These are phyloP conservation scores for Charina bottae DNA, from an alignment of 2,113 vertebrate genomes.

Conservation along the genomic window DNA sequence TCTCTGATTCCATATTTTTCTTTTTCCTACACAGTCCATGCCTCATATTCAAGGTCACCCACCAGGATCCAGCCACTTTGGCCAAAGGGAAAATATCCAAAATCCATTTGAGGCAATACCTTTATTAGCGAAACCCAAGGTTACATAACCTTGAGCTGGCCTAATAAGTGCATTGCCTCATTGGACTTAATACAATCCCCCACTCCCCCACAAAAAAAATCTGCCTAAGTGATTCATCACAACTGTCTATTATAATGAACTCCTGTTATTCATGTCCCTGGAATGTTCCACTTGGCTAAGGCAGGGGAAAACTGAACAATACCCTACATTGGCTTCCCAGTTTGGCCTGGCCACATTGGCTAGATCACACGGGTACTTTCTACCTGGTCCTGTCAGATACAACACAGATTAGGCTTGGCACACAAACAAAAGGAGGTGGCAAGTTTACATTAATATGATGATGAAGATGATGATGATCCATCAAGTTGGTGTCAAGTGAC, in stretches of 20 bases:
- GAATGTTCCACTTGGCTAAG: not conserved
- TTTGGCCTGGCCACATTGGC: not conserved
- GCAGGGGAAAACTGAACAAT: not conserved
- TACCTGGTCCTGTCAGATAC: not conserved
- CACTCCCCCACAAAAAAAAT: not conserved
- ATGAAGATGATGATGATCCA: not conserved
- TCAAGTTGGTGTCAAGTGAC: not conserved
- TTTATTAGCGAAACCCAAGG: not conserved
- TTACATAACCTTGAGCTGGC: not conserved
- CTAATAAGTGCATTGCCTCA: not conserved
- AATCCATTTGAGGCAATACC: not conserved
- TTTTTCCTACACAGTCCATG: not conserved
- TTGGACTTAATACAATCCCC: not conserved
- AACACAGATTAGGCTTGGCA: not conserved
- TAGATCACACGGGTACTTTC: not conserved
- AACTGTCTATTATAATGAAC: not conserved
- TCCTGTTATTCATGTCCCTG: not conserved
- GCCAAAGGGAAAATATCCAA: not conserved
- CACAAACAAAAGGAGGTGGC: not conserved
- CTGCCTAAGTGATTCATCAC: not conserved
- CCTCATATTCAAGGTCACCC: not conserved
- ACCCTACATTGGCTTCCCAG: not conserved
- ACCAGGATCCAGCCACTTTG: not conserved
- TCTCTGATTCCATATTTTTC: not conserved
- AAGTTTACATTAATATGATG: not conserved